Percentiles rank a stretch among this genome's conserved stretches.
Evolutionary conservation across 2,113 vertebrate species (phyloP).

Genomic region (Catharus bicknelli): DNA sequence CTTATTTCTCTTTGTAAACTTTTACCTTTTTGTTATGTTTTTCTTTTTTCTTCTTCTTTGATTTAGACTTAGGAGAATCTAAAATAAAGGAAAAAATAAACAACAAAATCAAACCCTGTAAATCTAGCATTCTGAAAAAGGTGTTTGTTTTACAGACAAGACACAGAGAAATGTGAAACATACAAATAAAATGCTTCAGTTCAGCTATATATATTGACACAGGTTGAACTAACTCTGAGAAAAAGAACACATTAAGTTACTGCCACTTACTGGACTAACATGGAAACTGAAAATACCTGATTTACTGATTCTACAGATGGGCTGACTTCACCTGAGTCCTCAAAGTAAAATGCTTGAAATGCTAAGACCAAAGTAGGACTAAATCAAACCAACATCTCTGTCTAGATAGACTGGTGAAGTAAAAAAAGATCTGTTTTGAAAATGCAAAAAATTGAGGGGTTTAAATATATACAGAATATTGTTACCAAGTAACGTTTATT

Average conservation of each 20-base stretch:
- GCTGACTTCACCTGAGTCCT: neutral
- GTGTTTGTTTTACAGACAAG: neutral
- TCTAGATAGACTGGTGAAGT: rapidly evolving
- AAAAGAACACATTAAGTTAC: neutral
- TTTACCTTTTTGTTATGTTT: conserved; percentile 86
- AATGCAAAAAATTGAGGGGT: neutral
- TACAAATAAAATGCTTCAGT: neutral
- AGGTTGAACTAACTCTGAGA: neutral
- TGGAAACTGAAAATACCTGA: neutral
- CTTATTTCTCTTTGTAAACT: neutral
- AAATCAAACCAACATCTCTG: neutral
- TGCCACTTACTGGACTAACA: neutral
- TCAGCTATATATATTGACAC: neutral
- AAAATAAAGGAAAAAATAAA: neutral
- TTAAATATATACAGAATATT: neutral
- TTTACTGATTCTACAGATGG: neutral
- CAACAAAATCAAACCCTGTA: neutral
- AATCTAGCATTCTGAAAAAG: neutral
- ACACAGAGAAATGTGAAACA: neutral
- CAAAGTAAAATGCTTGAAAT: neutral
- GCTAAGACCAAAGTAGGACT: neutral
- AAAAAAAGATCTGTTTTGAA: neutral
- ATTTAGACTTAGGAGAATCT: conserved; percentile 79
- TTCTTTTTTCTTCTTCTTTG: conserved; percentile 87
- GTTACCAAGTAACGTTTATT: neutral